Conservation (phyloP, 2,797 vertebrate species). For the Thaleichthys pacificus region DNA sequence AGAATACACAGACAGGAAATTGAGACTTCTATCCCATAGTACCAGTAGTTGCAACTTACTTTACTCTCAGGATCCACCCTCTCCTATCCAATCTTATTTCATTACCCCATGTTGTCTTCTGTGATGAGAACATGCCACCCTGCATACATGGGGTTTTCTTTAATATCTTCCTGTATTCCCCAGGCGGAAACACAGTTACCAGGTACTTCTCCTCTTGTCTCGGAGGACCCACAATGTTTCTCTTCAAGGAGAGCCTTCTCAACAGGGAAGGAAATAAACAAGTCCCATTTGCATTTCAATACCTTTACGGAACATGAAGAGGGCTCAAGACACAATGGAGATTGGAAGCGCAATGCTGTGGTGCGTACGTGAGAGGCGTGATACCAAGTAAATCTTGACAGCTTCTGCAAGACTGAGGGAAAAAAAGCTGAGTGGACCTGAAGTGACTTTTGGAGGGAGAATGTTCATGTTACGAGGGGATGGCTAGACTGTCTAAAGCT, state of each 20-base stretch:
- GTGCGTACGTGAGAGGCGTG: slow-evolving; percentile 26
- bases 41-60: too few relatives aligned
- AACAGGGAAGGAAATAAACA: slow-evolving; percentile 38
- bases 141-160: not conserved
- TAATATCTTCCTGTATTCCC: slow-evolving; percentile 1
- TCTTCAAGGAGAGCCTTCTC: slow-evolving; percentile 21
- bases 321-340: slow-evolving; percentile 11
- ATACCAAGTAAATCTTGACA: slow-evolving; percentile 18
- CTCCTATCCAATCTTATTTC: not conserved
- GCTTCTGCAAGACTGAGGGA: not conserved
- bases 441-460: slow-evolving; percentile 27
- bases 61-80: too few relatives aligned
- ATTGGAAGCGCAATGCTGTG: slow-evolving; percentile 10
- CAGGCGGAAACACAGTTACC: not conserved
- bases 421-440: slow-evolving; percentile 15
- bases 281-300: slow-evolving; percentile 43
- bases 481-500: not conserved
- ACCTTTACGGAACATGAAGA: slow-evolving; percentile 23
- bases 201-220: slow-evolving; percentile 2
- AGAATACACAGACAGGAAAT: too few relatives aligned
- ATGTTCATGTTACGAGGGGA: slow-evolving; percentile 11
- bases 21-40: too few relatives aligned
- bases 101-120: not conserved
- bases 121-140: not conserved
- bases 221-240: slow-evolving; percentile 6